Percentiles rank a stretch among this genome's conserved stretches.
These are phyloP conservation scores for Protophormia terraenovae DNA, from an alignment of 2,888 invertebrate genomes.

Conservation along the genomic window DNA sequence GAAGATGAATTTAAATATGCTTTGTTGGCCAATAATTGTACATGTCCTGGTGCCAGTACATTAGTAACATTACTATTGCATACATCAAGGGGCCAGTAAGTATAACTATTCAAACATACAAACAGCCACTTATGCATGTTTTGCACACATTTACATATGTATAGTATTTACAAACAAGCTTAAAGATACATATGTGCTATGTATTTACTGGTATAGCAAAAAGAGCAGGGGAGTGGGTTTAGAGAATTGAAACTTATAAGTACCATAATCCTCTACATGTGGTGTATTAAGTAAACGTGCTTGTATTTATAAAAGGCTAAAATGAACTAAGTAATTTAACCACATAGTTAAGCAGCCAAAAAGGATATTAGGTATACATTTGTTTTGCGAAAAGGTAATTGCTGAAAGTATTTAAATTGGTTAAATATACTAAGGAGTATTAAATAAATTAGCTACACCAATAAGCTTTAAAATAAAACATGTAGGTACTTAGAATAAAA, in stretches of 20 bases:
- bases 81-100: conserved; percentile 98
- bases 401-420: neutral
- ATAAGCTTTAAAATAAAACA: neutral
- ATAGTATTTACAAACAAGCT: no score
- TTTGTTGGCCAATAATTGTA: conserved; percentile 97
- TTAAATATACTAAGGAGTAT: neutral
- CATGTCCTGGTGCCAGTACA: conserved; percentile 98
- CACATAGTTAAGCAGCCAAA: neutral
- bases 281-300: neutral
- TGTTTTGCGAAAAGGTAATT: no score
- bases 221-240: neutral
- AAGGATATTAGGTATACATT: neutral
- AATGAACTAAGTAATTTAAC: neutral
- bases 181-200: neutral
- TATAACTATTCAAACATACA: conserved; percentile 74
- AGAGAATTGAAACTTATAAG: neutral
- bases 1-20: conserved; percentile 99
- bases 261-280: neutral
- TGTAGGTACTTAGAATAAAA: neutral
- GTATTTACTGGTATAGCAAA: neutral
- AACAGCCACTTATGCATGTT: no score
- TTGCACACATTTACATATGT: neutral
- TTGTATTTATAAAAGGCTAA: neutral
- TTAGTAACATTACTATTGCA: conserved; percentile 97
- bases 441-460: neutral